A percentile compares a stretch with the other conserved stretches of the same genome.
These are phyloP conservation scores for Chaetorhynchus papuensis DNA, from an alignment of 2,113 vertebrate species.

Conservation along the genomic window DNA sequence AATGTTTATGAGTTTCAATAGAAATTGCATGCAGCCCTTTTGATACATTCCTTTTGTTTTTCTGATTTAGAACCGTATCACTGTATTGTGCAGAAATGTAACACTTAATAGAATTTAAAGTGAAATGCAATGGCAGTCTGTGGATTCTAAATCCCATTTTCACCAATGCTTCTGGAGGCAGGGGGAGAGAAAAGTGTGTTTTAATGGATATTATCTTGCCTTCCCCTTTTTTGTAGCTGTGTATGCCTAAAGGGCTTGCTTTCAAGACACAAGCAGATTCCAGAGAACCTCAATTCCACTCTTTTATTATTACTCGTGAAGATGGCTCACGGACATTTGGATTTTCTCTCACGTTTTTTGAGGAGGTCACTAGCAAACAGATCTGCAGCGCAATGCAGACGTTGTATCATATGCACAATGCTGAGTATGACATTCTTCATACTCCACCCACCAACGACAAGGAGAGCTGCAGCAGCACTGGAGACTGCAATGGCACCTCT, in stretches of 20 bases:
- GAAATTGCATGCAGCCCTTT: not conserved
- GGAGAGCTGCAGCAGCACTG: conserved; percentile 66
- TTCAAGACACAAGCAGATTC: conserved; percentile 94
- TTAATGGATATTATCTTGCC: not conserved
- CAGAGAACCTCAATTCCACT: conserved; percentile 93
- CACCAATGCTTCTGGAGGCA: not conserved
- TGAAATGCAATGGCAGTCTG: not conserved
- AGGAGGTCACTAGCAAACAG: conserved; percentile 98
- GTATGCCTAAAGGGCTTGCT: conserved; percentile 96
- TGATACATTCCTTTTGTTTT: not conserved
- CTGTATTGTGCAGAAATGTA: not conserved
- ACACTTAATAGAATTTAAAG: not conserved
- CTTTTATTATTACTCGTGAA: conserved; percentile 97
- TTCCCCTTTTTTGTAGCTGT: conserved; percentile 79
- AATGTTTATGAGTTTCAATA: not conserved
- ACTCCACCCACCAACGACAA: conserved; percentile 67
- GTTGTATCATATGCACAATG: conserved; percentile 98
- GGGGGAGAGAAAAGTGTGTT: not conserved
- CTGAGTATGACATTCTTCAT: conserved; percentile 91
- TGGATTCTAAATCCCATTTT: not conserved
- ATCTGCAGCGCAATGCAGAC: conserved; percentile 99
- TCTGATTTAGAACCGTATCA: not conserved
- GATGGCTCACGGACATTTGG: conserved; percentile 97
- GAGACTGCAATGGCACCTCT: conserved; percentile 80
- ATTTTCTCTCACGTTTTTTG: conserved; percentile 96